Base-by-base conservation (phyloP, 2,797 vertebrate species). In the Lacerta agilis region DNA sequence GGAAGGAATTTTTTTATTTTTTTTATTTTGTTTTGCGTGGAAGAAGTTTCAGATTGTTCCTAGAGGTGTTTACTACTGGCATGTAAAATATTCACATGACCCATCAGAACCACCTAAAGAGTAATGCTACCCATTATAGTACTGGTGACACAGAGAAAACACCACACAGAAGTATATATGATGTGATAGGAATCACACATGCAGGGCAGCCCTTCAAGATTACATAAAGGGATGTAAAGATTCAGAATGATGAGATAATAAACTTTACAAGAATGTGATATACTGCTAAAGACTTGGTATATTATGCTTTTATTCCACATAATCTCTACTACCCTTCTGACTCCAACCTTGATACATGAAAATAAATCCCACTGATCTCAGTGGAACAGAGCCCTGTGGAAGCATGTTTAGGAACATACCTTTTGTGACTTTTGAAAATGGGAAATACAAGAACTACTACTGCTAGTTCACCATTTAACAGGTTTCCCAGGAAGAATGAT, bases 351-450 rank as follows among this genome's bases (percentile, higher is more conserved):
- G 29, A 33, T 33, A 71, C n/a, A n/a, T 33, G 69, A n/a, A 71
- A 71, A 11, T 71, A 17, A 71, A 69, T 69, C 25, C 25, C 66
- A 69, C 25, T 69, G 25, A 69, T n/a, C 27, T 69, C 66, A 13
- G 27, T 69, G 29, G 29, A 61, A 20, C 79, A 38, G 61, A 80
- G 66, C 27, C 20, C 10, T 2, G 73, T 75, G 27, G 1, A 72
- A 83, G 33, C 72, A 73, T 29, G 3, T 25, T 29, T 67, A 67
- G 27, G 25, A 67, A 23, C 11, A 58, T 94, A 91, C 91, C 77
- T 87, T 87, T 92, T 89, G 86, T 94, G 92, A 93, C 90, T 94
- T 93, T 90, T 91, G 91, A 91, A 96, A 95, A 10, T 83, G 29
- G 36, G 33, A 82, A 93, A 92, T 87, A 91, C 27, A 89, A 2